A percentile compares a stretch with the other conserved stretches of the same genome.
Conservation (phyloP, 2,888 invertebrate genomes). For the Chrysolina haemoptera region DNA sequence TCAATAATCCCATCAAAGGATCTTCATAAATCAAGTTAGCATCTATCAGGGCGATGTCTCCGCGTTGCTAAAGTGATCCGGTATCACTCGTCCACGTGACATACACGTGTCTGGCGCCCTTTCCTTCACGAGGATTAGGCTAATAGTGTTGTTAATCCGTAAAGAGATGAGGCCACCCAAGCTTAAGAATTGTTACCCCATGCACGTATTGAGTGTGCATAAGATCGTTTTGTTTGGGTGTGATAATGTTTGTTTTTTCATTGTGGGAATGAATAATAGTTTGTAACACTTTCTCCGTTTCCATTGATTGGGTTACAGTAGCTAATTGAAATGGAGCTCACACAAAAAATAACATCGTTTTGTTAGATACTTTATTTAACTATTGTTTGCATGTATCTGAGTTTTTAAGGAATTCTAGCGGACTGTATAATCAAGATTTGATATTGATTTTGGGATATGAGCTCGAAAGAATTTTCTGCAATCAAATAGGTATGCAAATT, state of each 20-base stretch:
- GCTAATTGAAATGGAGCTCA: not conserved
- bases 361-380: no score
- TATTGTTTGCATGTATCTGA: no score
- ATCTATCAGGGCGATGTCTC: slow-evolving; percentile 53
- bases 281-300: not conserved
- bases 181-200: slow-evolving; percentile 48
- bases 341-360: not conserved
- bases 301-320: not conserved
- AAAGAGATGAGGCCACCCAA: slow-evolving; percentile 52
- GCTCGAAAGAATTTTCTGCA: no score
- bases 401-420: no score
- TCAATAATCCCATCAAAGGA: slow-evolving; percentile 50
- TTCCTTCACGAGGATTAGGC: slow-evolving; percentile 63
- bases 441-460: no score
- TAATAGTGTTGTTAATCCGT: slow-evolving; percentile 70
- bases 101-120: slow-evolving; percentile 55
- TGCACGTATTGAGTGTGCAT: slow-evolving; percentile 23
- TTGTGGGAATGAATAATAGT: slow-evolving; percentile 17
- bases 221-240: slow-evolving; percentile 25
- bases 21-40: slow-evolving; percentile 59
- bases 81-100: slow-evolving; percentile 59
- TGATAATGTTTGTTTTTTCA: slow-evolving; percentile 16
- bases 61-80: slow-evolving; percentile 55
- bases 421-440: no score
- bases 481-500: no score